phyloP scores from a whole-genome alignment of 2,113 vertebrate species.

The Sclerurus mexicanus region DNA sequence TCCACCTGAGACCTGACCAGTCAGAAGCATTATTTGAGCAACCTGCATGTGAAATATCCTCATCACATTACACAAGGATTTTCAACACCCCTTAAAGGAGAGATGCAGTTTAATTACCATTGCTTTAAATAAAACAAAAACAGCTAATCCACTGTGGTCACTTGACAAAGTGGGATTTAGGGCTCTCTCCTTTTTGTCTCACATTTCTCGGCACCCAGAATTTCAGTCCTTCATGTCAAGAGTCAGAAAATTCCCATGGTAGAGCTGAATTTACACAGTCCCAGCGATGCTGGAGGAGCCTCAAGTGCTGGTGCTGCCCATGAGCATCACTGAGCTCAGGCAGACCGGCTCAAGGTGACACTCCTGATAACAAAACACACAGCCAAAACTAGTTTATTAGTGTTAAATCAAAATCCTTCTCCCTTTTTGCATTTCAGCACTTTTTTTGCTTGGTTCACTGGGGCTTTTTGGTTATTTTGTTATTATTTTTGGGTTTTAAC shows the following conservation, averaged over 20 bases:
- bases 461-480: neutral
- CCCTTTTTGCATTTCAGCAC: too few relatives aligned
- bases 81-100: neutral
- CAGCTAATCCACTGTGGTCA: fast-evolving
- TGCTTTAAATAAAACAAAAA: neutral
- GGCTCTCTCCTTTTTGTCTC: neutral
- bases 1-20: neutral
- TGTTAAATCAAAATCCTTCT: neutral
- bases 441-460: neutral
- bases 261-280: neutral
- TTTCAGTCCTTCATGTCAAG: neutral
- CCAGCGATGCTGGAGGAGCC: neutral
- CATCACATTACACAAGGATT: neutral
- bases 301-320: neutral
- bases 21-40: neutral
- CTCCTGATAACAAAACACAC: neutral
- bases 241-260: neutral
- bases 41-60: neutral
- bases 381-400: neutral
- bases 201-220: neutral
- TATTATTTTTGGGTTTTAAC: neutral
- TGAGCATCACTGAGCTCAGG: neutral
- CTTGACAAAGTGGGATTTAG: neutral
- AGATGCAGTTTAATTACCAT: neutral
- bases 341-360: neutral